Evolutionary conservation across 2,113 vertebrate genomes (phyloP), one percentile per base, ranked within the genome.

Genomic region (Trichechus manatus): DNA sequence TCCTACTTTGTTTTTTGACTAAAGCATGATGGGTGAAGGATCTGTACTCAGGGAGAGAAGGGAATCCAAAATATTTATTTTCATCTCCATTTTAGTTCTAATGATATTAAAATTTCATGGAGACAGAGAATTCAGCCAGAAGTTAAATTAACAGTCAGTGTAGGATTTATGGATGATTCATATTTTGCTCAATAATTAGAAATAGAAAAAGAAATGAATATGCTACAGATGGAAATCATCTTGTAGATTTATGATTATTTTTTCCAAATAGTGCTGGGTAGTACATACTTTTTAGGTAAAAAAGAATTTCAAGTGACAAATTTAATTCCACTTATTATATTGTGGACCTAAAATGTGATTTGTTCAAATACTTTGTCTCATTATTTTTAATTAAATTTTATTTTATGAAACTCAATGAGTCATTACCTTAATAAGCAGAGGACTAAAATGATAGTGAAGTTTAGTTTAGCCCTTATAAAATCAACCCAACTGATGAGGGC

Each of bases 321-420:
- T 94, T 94, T 82, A 92, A 88, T 87, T 96, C 68, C 17, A 59
- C 23, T 27, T 77, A n/a, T 80, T 96, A 74, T 47, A 23, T 61
- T 82, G 11, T 75, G 68, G 53, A 63, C 14, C 39, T 81, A 95
- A 94, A 93, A 39, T 92, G n/a, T 92, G 56, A 97, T 56, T 84
- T 90, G 72, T 79, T 96, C 23, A 89, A 89, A 90, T 81, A 94
- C 86, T 89, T 89, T 84, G 56, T 85, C 68, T 95, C 25, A 72
- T 91, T 72, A 92, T 81, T n/a, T 95, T 96, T 74, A 90, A 96
- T 94, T 93, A 95, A 91, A 86, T 96, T 90, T 44, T 93, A 61
- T 25, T 85, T 92, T 93, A 72, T 93, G 72, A 81, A n/a, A 80
- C n/a, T 61, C 63, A 80, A 59, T 93, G 96, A 96, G 47, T 95